Evolutionary conservation across 2,888 invertebrate species (phyloP), one percentile per base, ranked within the genome.

Genomic region (Trichogramma dendrolimi): DNA sequence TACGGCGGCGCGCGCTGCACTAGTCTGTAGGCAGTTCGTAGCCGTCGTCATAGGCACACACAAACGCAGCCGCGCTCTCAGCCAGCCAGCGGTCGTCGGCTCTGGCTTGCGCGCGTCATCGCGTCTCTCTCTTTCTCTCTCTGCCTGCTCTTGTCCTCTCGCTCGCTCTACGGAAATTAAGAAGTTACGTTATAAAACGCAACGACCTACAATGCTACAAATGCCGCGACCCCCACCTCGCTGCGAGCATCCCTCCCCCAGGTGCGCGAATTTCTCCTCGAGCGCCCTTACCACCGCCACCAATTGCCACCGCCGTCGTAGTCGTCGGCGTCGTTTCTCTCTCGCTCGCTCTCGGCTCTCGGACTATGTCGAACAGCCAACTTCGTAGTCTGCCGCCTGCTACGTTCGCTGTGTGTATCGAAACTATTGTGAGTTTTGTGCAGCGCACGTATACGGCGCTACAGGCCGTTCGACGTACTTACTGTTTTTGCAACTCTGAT

Each of bases 181-280:
- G 70, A 71, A 75, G 74, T 73, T 73, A 69, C 72, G 73, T 75
- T 75, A 74, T 72, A 76, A 76, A 77, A 77, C 74, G 75, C 73
- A 75, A 73, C 76, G 77, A 77, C 75, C 77, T 74, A 77, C 75
- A 75, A 75, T 76, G 71, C 72, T 73, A 72, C 73, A 72, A 75
- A 73, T 71, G 72, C 72, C 70, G 70, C 67, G 70, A 69, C 71
- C 14, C 27, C 54, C 5, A 11, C 27, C 38, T 10, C 10, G 44
- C 48, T 47, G 4, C 46, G 38, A 27, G 27, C 46, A 6, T 38
- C 52, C 27, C 27, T 27, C 27, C 27, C 27, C 27, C 27, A 27
- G 27, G 27, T 27, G 27, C 27, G 27, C 27, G 66, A 55, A 55
- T 58, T 57, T 56, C 63, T 43, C 55, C 61, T 65, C 67, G 58